Conservation (phyloP, 1,140 invertebrate species). For the Chlorops oryzae region DNA sequence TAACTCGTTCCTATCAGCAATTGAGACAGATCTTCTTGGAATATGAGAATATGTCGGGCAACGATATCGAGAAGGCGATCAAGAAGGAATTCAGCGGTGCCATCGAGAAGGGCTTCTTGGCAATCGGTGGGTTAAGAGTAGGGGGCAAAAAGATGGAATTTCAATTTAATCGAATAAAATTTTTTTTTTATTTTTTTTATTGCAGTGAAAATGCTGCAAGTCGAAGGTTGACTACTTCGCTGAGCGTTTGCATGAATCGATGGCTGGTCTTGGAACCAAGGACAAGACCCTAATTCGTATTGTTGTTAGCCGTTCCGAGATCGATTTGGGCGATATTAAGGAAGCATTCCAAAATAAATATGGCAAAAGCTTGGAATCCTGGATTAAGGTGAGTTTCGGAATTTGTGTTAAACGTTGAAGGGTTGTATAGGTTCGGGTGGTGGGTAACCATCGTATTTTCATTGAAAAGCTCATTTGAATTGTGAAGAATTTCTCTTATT, state of each 20-base stretch:
- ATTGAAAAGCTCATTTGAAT: too few species aligned
- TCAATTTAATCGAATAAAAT: neutral
- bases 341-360: constrained; percentile 80
- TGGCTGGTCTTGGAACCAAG: constrained; percentile 84
- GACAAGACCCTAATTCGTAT: constrained; percentile 86
- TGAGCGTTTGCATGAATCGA: constrained; percentile 79
- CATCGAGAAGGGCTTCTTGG: constrained; percentile 75
- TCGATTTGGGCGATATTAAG: constrained; percentile 87
- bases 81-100: constrained; percentile 83
- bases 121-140: constrained; percentile 62
- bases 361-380: constrained; percentile 73
- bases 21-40: constrained; percentile 75
- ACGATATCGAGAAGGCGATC: constrained; percentile 79
- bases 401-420: too few species aligned
- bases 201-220: constrained; percentile 78
- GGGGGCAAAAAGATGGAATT: neutral
- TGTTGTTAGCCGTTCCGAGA: constrained; percentile 83
- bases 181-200: neutral
- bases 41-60: constrained; percentile 68
- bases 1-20: constrained; percentile 74
- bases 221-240: constrained; percentile 92
- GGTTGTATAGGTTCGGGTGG: too few species aligned
- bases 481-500: too few species aligned
- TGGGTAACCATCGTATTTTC: too few species aligned
- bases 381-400: constrained; percentile 69